phyloP scores from a whole-genome alignment of 2,797 vertebrate genomes.

The Ptychobarbus kaznakovi region DNA sequence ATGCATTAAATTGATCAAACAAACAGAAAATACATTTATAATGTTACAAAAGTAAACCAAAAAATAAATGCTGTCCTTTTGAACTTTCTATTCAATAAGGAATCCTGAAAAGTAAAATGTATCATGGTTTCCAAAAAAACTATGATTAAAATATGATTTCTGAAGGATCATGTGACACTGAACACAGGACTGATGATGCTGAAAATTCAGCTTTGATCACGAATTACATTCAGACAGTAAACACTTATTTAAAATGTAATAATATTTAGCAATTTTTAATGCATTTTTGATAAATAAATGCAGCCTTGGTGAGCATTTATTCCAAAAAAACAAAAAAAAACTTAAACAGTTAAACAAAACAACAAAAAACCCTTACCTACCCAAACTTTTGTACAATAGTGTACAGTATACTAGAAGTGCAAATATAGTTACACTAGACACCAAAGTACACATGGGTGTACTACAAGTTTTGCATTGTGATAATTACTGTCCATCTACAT shows the following conservation, averaged over 20 bases:
- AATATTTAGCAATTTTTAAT: background rate
- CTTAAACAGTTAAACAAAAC: too few species aligned
- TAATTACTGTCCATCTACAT: background rate
- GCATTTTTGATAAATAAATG: background rate
- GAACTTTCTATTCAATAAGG: too few species aligned
- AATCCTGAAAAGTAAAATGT: background rate
- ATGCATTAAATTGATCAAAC: background rate
- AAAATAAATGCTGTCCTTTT: too few species aligned
- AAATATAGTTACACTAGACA: background rate
- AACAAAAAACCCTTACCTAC: too few species aligned
- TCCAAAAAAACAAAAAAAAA: background rate
- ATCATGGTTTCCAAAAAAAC: background rate
- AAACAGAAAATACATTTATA: background rate
- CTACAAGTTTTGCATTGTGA: background rate
- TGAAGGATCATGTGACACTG: background rate
- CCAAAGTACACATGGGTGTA: background rate
- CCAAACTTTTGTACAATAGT: background rate
- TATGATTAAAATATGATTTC: background rate
- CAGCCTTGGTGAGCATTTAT: background rate
- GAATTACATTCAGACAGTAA: background rate
- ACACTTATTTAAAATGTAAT: background rate
- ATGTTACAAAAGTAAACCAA: background rate
- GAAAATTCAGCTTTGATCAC: background rate
- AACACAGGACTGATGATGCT: background rate
- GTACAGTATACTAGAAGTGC: background rate